Evolutionary conservation across 2,113 vertebrate genomes (phyloP).

Genomic region (Crocuta crocuta): DNA sequence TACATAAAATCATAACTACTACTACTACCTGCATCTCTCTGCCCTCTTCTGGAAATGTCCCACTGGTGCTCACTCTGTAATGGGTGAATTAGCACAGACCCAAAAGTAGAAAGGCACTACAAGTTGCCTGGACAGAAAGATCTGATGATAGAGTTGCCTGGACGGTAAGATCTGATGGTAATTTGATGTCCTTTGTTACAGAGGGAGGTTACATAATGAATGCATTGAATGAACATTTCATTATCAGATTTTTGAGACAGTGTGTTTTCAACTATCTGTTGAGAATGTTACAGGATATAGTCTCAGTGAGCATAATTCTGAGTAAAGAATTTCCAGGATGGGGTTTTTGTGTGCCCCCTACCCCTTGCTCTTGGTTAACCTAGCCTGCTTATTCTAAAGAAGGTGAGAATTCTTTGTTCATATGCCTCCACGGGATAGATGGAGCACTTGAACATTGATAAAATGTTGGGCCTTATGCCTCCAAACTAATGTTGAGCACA

Average conservation of each 20-base stretch:
- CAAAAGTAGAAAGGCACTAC: not conserved
- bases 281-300: not conserved
- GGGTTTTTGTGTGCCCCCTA: not conserved
- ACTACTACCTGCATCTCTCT: not conserved
- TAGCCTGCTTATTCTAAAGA: not conserved
- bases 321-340: not conserved
- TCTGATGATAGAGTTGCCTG: not conserved
- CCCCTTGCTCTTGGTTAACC: not conserved
- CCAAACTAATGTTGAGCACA: not conserved
- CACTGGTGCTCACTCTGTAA: not conserved
- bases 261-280: not conserved
- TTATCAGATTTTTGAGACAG: not conserved
- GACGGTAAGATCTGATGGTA: not conserved
- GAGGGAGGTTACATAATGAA: not conserved
- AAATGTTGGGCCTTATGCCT: not conserved
- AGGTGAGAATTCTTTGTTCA: not conserved
- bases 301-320: not conserved
- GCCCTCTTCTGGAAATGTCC: not conserved
- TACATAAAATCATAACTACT: not conserved
- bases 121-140: not conserved
- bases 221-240: not conserved
- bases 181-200: not conserved
- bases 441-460: not conserved
- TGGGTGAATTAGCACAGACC: not conserved
- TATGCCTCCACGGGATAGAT: not conserved